Percentiles rank a stretch among this genome's conserved stretches.
Conservation (phyloP, 2,797 vertebrate genomes). For the Pseudochirops corinnae region DNA sequence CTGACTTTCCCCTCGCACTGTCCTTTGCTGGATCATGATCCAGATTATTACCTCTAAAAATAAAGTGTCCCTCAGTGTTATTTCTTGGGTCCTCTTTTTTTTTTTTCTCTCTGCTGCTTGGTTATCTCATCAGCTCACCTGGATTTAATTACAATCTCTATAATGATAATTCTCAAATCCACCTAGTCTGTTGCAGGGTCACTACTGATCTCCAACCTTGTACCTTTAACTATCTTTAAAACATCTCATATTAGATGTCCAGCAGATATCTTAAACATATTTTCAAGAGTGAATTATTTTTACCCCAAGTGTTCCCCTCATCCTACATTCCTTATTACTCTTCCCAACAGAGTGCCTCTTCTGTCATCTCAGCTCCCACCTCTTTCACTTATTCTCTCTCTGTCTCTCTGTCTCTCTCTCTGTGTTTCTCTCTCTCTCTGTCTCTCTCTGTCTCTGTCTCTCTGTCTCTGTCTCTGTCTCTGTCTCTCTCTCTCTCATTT, state of each 20-base stretch:
- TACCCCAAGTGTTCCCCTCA: not conserved
- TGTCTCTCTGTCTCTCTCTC: not conserved
- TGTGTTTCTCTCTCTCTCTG: too few relatives aligned
- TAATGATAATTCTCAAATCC: not conserved
- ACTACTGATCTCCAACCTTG: not conserved
- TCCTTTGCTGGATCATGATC: not conserved
- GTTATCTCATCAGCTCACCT: not conserved
- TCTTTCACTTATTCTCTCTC: not conserved
- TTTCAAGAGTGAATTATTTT: not conserved
- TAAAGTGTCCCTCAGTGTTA: not conserved
- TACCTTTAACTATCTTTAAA: not conserved
- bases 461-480: too few relatives aligned
- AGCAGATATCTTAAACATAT: not conserved
- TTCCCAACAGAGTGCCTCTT: not conserved
- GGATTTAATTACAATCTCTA: not conserved
- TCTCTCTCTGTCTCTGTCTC: too few relatives aligned
- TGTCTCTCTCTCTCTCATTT: not conserved
- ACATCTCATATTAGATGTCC: not conserved
- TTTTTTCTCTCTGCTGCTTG: not conserved
- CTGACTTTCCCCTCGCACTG: not conserved
- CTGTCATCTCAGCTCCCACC: not conserved
- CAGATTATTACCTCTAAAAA: not conserved
- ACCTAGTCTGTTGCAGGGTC: accelerated
- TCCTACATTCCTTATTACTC: not conserved
- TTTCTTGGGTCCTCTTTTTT: not conserved